Evolutionary conservation across 1,140 invertebrate genomes (phyloP).

Genomic region (Cherax destructor): DNA sequence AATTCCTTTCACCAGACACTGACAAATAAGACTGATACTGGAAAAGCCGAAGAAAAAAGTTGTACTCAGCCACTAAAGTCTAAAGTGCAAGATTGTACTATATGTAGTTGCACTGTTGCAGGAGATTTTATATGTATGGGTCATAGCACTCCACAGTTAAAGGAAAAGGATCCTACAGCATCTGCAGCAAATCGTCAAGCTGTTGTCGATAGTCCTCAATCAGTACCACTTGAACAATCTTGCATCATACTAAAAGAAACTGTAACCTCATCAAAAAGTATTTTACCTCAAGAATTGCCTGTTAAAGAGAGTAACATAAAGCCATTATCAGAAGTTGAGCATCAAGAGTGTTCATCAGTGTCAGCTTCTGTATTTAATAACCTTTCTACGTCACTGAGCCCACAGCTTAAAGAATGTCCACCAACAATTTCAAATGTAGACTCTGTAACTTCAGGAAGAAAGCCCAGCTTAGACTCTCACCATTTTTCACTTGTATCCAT

Average conservation of each 20-base stretch:
- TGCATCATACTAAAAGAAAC: background rate
- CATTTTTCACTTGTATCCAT: background rate
- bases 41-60: background rate
- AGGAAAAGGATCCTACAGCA: background rate
- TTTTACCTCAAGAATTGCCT: background rate
- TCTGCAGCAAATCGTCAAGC: background rate
- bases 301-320: background rate
- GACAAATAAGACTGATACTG: background rate
- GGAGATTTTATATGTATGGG: constrained; percentile 49
- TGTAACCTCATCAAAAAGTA: background rate
- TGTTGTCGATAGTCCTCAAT: background rate
- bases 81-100: background rate
- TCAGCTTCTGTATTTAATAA: background rate
- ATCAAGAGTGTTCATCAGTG: background rate
- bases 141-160: constrained; percentile 19
- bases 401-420: background rate
- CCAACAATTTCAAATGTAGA: background rate
- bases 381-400: background rate
- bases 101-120: constrained; percentile 38
- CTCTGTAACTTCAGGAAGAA: background rate
- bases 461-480: background rate
- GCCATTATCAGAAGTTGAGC: background rate
- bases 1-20: background rate
- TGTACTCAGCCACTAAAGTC: background rate
- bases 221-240: background rate